These are phyloP conservation scores for Chlorodrepanis virens DNA, from an alignment of 2,113 vertebrate genomes.

Conservation along the genomic window DNA sequence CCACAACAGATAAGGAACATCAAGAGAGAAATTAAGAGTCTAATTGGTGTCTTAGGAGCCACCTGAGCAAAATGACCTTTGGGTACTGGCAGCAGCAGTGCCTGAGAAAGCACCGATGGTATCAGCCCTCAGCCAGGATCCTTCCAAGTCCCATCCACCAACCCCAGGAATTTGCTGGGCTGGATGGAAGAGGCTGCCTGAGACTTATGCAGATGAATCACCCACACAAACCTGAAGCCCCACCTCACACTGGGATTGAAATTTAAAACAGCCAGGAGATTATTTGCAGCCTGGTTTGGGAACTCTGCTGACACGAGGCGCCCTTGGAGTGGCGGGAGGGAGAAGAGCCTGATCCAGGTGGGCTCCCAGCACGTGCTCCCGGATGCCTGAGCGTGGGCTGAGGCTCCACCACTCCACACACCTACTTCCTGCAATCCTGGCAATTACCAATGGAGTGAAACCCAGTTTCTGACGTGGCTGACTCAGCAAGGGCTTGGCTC, in stretches of 20 bases:
- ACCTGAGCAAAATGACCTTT: background rate
- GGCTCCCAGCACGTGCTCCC: background rate
- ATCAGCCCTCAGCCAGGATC: background rate
- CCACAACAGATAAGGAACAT: background rate
- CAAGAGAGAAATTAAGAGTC: background rate
- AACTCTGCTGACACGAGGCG: background rate
- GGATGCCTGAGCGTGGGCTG: constrained; percentile 49
- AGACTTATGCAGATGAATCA: constrained; percentile 60
- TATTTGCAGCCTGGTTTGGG: background rate
- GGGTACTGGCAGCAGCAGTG: background rate
- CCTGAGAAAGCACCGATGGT: background rate
- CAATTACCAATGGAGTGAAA: constrained; percentile 70
- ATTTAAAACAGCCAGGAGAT: background rate
- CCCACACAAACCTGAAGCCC: constrained; percentile 34
- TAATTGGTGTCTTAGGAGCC: background rate
- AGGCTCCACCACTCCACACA: constrained; percentile 19
- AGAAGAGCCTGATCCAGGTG: background rate
- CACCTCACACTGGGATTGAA: background rate
- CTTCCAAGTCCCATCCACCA: background rate
- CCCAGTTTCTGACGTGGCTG: constrained; percentile 72
- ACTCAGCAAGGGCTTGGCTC: constrained; percentile 76
- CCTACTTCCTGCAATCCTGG: constrained; percentile 65
- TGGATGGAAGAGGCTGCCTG: background rate
- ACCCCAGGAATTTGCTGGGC: background rate
- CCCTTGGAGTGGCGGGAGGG: background rate